These are phyloP conservation scores for Chaetodon trifascialis DNA, from an alignment of 2,113 vertebrate genomes.

Conservation along the genomic window DNA sequence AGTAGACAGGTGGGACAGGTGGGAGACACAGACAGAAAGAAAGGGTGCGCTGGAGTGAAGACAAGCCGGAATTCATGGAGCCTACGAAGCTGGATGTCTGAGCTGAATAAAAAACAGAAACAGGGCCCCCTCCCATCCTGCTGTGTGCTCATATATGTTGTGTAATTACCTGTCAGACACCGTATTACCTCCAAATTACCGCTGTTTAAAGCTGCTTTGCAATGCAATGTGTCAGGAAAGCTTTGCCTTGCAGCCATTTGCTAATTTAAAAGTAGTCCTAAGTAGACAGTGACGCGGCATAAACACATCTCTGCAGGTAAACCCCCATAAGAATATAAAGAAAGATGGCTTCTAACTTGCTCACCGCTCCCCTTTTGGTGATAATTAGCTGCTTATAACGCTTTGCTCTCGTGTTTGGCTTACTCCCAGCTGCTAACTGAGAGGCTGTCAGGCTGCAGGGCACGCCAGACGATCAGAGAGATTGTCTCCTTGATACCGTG, in stretches of 20 bases:
- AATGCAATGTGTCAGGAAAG: background rate
- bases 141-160: background rate
- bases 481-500: background rate
- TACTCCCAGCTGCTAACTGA: background rate
- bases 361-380: background rate
- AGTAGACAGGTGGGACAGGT: constrained; percentile 73
- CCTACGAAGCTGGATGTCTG: background rate
- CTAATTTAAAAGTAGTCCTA: background rate
- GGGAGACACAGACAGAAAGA: background rate
- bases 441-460: background rate
- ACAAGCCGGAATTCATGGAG: constrained; percentile 22
- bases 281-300: constrained; percentile 12
- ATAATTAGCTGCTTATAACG: constrained; percentile 10
- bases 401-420: background rate
- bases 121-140: rapidly evolving
- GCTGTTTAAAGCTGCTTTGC: background rate
- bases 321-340: background rate
- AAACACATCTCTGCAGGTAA: background rate
- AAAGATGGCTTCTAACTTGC: background rate
- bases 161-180: background rate
- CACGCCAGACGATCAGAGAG: background rate
- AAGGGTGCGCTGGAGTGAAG: constrained; percentile 13
- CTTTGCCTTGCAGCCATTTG: background rate
- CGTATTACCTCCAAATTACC: background rate
- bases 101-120: background rate